phyloP scores from a whole-genome alignment of 2,888 invertebrate species.

The Drosophila limbata region DNA sequence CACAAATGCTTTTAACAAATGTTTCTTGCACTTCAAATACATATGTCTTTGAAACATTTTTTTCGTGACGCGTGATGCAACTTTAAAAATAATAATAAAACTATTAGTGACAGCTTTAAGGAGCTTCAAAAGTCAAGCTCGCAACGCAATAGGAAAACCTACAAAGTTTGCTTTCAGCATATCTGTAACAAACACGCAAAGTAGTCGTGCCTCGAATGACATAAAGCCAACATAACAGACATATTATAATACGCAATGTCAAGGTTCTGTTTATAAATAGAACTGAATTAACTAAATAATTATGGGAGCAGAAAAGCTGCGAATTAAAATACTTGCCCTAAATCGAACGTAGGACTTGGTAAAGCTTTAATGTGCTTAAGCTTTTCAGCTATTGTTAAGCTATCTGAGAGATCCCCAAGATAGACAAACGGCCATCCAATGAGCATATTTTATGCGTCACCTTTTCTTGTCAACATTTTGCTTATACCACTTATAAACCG shows the following conservation, averaged over 20 bases:
- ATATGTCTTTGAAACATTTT: conserved; percentile 37
- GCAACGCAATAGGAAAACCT: neutral
- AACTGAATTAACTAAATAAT: conserved; percentile 6
- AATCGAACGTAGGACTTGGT: neutral
- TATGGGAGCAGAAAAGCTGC: neutral
- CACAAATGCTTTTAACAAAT: conserved; percentile 56
- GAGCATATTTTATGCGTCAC: conserved; percentile 67
- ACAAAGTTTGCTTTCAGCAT: conserved; percentile 1
- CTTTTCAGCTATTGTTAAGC: neutral
- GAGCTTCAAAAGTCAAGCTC: neutral
- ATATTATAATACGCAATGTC: conserved; percentile 43
- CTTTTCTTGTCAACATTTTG: conserved; percentile 67
- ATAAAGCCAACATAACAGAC: conserved; percentile 18
- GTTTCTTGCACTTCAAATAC: conserved; percentile 58
- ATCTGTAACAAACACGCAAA: conserved; percentile 45
- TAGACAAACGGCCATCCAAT: conserved; percentile 31
- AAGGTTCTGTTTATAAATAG: conserved; percentile 50
- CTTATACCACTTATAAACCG: conserved; percentile 60
- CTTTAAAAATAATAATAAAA: conserved; percentile 2
- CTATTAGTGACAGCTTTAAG: conserved; percentile 21
- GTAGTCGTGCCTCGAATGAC: conserved; percentile 20
- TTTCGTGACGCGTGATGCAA: conserved; percentile 22
- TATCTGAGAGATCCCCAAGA: conserved; percentile 11
- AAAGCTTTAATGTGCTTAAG: conserved; percentile 17
- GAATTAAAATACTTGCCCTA: neutral